Evolutionary conservation across 37 sponge, comb jelly and placozoan genomes (phyloP).

Genomic region (Aphrocallistes beatrix): DNA sequence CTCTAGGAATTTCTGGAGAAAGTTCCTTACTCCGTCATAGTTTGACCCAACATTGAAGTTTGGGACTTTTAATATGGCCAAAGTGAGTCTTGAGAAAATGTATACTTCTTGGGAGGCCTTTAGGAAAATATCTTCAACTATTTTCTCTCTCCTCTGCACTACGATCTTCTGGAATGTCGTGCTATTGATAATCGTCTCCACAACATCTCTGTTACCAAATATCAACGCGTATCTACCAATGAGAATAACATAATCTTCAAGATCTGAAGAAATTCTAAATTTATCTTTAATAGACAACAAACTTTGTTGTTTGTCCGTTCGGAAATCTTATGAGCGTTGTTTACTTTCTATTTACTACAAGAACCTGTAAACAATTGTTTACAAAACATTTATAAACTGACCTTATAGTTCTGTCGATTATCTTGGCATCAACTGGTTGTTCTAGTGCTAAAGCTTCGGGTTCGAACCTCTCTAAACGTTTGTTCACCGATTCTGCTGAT

Average conservation of each 20-base stretch:
- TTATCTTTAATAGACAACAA: no score
- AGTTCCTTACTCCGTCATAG: neutral
- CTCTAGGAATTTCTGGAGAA: neutral
- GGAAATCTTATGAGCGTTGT: no score
- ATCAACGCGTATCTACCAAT: neutral
- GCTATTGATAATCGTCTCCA: neutral
- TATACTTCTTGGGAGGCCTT: slow-evolving; percentile 1
- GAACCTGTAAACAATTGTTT: no score
- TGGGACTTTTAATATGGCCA: neutral
- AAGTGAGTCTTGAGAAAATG: neutral
- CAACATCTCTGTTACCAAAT: neutral
- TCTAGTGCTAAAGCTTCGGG: neutral
- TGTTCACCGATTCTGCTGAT: neutral
- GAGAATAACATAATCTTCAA: no score
- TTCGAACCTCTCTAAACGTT: neutral
- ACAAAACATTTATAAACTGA: no score
- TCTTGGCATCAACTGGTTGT: neutral
- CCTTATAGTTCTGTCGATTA: neutral
- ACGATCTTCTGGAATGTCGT: neutral
- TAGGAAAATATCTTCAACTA: neutral
- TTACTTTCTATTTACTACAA: no score
- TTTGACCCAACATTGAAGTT: neutral
- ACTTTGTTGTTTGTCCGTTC: no score
- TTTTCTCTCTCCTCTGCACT: neutral
- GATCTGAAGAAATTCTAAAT: no score